Evolutionary conservation across 2,797 vertebrate genomes (phyloP).

Genomic region (Sebastes paucispinis): DNA sequence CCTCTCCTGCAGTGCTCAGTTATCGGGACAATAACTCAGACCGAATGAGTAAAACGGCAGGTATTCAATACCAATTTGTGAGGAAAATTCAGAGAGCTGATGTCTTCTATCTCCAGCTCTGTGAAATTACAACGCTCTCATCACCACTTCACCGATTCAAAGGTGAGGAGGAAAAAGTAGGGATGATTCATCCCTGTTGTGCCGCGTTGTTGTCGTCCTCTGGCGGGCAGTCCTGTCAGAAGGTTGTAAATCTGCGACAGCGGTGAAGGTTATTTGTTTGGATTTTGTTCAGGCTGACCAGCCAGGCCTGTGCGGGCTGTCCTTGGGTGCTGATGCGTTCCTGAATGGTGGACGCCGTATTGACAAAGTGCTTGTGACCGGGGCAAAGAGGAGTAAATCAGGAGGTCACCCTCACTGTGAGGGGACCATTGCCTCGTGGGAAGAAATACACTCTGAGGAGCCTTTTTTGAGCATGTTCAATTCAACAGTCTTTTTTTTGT

Average conservation of each 20-base stretch:
- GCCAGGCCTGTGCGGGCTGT: constrained; percentile 45
- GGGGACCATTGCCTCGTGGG: not conserved
- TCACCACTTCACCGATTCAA: constrained; percentile 13
- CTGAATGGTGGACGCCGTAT: constrained; percentile 58
- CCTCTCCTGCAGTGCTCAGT: constrained; percentile 36
- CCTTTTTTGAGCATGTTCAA: constrained; percentile 12
- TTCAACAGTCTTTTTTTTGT: constrained; percentile 10
- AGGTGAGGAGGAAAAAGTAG: constrained; percentile 35
- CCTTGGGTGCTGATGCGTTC: constrained; percentile 63
- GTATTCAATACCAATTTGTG: constrained; percentile 16
- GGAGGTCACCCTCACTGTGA: constrained; percentile 62
- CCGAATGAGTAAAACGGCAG: not conserved
- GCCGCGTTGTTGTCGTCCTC: constrained; percentile 49
- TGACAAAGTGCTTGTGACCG: constrained; percentile 68
- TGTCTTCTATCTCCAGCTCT: not conserved
- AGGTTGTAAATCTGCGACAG: constrained; percentile 68
- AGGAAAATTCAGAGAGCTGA: constrained; percentile 3
- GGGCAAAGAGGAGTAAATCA: constrained; percentile 76
- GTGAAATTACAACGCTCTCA: constrained; percentile 24
- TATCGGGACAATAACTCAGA: constrained; percentile 23
- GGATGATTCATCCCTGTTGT: constrained; percentile 48
- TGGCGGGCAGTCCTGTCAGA: constrained; percentile 51
- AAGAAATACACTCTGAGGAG: not conserved
- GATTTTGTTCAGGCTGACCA: constrained; percentile 64
- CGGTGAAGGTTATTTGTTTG: constrained; percentile 70